Conservation (phyloP, 2,888 invertebrate species). For the Meandrusa payeni region DNA sequence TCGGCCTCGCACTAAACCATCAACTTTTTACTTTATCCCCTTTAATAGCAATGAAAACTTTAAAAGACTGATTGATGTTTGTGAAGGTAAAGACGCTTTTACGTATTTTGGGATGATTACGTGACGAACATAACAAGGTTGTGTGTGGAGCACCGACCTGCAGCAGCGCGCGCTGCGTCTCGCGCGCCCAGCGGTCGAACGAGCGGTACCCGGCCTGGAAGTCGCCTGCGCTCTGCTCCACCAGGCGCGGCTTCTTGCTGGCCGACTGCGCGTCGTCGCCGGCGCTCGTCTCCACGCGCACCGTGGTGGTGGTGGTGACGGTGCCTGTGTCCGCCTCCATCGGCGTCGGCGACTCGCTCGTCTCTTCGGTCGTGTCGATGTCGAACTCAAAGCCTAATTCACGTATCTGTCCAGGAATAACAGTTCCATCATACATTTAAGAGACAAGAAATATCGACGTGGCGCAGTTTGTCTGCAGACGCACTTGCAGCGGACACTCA, state of each 20-base stretch:
- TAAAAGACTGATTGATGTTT: too few species aligned
- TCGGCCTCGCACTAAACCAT: constrained; percentile 44
- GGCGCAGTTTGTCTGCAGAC: too few species aligned
- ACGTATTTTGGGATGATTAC: too few species aligned
- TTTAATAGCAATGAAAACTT: too few species aligned
- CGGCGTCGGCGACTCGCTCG: constrained; percentile 37
- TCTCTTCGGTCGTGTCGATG: constrained; percentile 43
- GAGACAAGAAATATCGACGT: too few species aligned
- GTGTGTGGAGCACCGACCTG: constrained; percentile 36
- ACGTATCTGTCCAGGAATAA: constrained; percentile 80
- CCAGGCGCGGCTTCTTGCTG: constrained; percentile 58
- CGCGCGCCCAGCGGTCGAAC: constrained; percentile 61
- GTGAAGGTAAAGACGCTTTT: too few species aligned
- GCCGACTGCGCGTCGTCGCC: constrained; percentile 28
- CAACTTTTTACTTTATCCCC: not conserved
- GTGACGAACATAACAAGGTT: too few species aligned
- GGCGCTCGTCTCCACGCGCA: constrained; percentile 31
- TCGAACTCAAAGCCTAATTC: constrained; percentile 82
- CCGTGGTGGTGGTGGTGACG: constrained; percentile 52
- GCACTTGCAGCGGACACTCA: constrained; percentile 44
- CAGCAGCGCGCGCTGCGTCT: constrained; percentile 54
- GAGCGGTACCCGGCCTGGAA: constrained; percentile 76
- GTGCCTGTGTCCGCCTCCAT: constrained; percentile 49
- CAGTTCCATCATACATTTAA: too few species aligned
- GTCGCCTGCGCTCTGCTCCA: constrained; percentile 43